These are phyloP conservation scores for Andrena chrysosceles DNA, from an alignment of 2,888 invertebrate genomes.

Conservation along the genomic window DNA sequence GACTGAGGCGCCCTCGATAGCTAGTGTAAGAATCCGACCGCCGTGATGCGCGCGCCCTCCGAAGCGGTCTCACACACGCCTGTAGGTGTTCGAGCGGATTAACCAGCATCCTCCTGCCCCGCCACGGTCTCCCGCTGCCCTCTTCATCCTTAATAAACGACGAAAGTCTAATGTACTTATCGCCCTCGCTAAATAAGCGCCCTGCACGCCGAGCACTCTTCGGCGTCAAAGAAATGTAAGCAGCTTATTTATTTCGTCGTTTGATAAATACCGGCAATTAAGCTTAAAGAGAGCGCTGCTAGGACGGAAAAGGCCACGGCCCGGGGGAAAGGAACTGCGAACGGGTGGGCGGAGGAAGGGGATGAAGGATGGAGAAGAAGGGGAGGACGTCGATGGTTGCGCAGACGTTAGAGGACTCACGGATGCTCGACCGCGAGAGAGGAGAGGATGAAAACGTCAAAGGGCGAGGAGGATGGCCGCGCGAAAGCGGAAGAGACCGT, in stretches of 20 bases:
- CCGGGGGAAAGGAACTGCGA: neutral
- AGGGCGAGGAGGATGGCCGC: slow-evolving; percentile 18
- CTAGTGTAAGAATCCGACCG: slow-evolving; percentile 30
- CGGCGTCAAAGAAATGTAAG: slow-evolving; percentile 78
- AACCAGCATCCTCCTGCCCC: slow-evolving; percentile 27
- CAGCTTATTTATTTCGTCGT: slow-evolving; percentile 81
- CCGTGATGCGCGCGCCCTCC: neutral
- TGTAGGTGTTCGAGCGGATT: slow-evolving; percentile 54
- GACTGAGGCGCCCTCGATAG: slow-evolving; percentile 16
- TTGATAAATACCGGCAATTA: slow-evolving; percentile 83
- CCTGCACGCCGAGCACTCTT: slow-evolving; percentile 54
- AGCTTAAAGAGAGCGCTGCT: slow-evolving; percentile 71
- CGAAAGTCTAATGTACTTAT: slow-evolving; percentile 76
- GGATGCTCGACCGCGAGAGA: slow-evolving; percentile 22
- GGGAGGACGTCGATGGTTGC: slow-evolving; percentile 26
- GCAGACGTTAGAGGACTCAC: slow-evolving; percentile 45
- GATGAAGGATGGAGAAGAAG: neutral
- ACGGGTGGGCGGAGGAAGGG: neutral
- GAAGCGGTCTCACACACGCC: neutral
- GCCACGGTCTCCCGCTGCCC: slow-evolving; percentile 31
- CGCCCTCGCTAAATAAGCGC: slow-evolving; percentile 77
- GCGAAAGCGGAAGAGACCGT: slow-evolving; percentile 3
- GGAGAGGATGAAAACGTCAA: slow-evolving; percentile 37
- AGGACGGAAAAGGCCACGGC: slow-evolving; percentile 32
- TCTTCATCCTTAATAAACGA: slow-evolving; percentile 69